Evolutionary conservation across 30 jellyfish, hydroid and myxozoan species (phyloP).

Genomic region (Chrysaora quinquecirrha): DNA sequence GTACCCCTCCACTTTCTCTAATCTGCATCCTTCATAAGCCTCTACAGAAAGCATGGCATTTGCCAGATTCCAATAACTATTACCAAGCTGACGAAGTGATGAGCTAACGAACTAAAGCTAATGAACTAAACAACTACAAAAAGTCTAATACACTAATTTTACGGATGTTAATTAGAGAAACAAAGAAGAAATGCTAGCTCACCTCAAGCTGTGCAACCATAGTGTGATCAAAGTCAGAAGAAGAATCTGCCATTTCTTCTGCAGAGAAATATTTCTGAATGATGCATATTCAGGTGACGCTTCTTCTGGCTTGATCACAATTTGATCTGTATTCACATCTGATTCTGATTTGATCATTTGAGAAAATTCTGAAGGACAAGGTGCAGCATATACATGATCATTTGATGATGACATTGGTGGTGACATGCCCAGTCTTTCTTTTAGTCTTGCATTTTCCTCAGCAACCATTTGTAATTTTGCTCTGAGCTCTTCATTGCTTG

Average conservation of each 20-base stretch:
- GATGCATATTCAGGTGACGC: conserved; percentile 97
- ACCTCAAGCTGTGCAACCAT: conserved; percentile 95
- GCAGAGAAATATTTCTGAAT: conserved; percentile 94
- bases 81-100: too few species aligned
- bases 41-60: too few species aligned
- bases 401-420: conserved; percentile 88
- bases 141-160: too few species aligned
- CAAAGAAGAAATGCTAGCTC: too few species aligned
- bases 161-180: too few species aligned
- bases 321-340: conserved; percentile 81
- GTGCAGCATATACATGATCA: conserved; percentile 81
- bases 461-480: conserved; percentile 73
- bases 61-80: too few species aligned
- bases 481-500: conserved; percentile 93
- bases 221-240: conserved; percentile 95
- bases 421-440: conserved; percentile 76
- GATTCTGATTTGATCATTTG: conserved; percentile 42
- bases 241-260: conserved; percentile 88
- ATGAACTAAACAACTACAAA: too few species aligned
- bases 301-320: conserved; percentile 98
- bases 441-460: conserved; percentile 73
- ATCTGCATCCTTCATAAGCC: too few species aligned
- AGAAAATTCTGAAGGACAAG: conserved; percentile 52
- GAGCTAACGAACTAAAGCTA: too few species aligned
- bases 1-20: too few species aligned